Percentiles rank a stretch among this genome's conserved stretches.
phyloP scores from a whole-genome alignment of 2,113 vertebrate species.

The Platycercus adscitus region DNA sequence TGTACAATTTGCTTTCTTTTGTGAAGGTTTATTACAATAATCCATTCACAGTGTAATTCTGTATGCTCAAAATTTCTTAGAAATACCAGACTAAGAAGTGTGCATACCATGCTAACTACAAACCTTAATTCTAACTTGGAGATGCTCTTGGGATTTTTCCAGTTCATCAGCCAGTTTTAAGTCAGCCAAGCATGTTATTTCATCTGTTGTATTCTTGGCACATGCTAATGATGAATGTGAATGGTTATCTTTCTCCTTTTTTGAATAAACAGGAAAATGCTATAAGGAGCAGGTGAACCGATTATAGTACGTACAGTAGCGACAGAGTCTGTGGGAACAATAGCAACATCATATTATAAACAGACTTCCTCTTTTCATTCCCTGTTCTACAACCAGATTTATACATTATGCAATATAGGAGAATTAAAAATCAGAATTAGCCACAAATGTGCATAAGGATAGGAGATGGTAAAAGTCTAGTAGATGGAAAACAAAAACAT shows the following conservation, averaged over 20 bases:
- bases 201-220: background rate
- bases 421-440: background rate
- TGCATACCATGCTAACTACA: background rate
- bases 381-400: background rate
- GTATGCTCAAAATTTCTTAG: background rate
- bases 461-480: background rate
- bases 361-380: background rate
- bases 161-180: background rate
- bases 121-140: background rate
- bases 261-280: background rate
- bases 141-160: background rate
- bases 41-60: background rate
- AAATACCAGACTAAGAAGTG: background rate
- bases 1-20: background rate
- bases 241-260: background rate
- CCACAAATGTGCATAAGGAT: background rate
- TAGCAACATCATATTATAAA: background rate
- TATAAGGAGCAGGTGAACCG: background rate
- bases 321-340: background rate
- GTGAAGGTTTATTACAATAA: background rate
- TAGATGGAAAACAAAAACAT: background rate
- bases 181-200: background rate
- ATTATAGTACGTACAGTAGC: background rate
- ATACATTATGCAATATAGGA: background rate
- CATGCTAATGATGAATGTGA: background rate